Conservation (phyloP, 2,888 invertebrate genomes). For the Dicyrtoma fusca region DNA sequence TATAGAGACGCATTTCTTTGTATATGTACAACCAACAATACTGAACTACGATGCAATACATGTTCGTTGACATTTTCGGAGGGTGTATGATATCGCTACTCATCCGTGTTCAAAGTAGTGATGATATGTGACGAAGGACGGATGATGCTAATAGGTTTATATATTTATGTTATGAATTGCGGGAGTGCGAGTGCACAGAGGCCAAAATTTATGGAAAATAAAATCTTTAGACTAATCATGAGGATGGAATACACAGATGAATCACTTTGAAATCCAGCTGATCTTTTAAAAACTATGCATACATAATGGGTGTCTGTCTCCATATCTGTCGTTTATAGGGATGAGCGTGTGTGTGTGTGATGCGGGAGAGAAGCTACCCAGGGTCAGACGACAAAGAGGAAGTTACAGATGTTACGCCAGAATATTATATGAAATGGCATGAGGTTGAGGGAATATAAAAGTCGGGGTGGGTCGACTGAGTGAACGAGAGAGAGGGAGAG, state of each 20-base stretch:
- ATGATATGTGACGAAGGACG: too few relatives aligned
- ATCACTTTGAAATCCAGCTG: conserved; percentile 32
- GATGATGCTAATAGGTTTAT: too few relatives aligned
- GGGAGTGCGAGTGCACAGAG: too few relatives aligned
- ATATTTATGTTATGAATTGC: too few relatives aligned
- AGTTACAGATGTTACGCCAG: conserved; percentile 27
- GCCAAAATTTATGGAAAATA: too few relatives aligned
- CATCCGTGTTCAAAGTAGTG: too few relatives aligned
- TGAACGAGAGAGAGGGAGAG: neutral
- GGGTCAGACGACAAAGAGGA: conserved; percentile 2
- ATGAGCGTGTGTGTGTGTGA: neutral
- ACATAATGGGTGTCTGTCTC: conserved; percentile 15
- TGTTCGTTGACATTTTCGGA: too few relatives aligned
- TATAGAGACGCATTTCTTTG: too few relatives aligned
- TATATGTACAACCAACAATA: too few relatives aligned
- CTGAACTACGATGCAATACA: too few relatives aligned
- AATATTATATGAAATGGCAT: conserved; percentile 29
- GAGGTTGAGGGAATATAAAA: conserved; percentile 16
- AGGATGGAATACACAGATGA: conserved; percentile 16
- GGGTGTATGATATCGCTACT: too few relatives aligned
- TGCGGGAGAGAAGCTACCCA: neutral
- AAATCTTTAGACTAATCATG: conserved; percentile 3
- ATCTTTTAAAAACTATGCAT: conserved; percentile 27
- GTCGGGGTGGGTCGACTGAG: neutral
- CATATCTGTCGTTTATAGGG: neutral